Base-by-base conservation (phyloP, 2,113 vertebrate genomes). In the Colistium nudipinnis region DNA sequence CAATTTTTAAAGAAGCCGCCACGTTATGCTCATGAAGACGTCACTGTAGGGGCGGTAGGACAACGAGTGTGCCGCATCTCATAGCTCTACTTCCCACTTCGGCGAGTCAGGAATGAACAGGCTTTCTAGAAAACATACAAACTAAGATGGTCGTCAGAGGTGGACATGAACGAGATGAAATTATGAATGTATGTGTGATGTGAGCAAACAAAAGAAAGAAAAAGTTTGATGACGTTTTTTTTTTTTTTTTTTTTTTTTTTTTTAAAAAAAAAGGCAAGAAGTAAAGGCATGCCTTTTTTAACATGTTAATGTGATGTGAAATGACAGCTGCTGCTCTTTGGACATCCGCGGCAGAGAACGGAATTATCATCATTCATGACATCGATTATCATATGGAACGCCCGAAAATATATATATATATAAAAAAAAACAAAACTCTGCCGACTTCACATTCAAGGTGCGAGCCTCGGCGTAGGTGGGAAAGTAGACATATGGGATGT, bases 241-340 rank as follows among this genome's bases (percentile, higher is more conserved):
- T n/a, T n/a, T n/a, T n/a, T n/a, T n/a, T n/a, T n/a, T n/a, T n/a
- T n/a, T n/a, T n/a, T n/a, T n/a, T n/a, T n/a, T 41, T 14, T 4
- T 28, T 5, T 67, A 24, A n/a, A n/a, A n/a, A n/a, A n/a, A n/a
- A n/a, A n/a, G n/a, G n/a, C 75, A 33, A 6, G 47, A 52, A 59
- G 14, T 31, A 24, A 64, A 13, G 22, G 0, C 66, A 62, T 62
- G 48, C 28, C 1, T 19, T 43, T 6, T 11, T 83, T 78, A 72
- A 66, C 68, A 66, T 87, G 86, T 72, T 74, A 71, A 84, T 81
- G 76, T 70, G 27, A 87, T 79, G 72, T 78, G 71, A 82, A 87
- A 82, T 77, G 82, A 72, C 82, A 84, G 78, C 87, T 81, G 83
- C 77, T 80, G 80, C 73, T 74, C 47, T 78, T n/a, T 70, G 82